Evolutionary conservation across 35 echinoderm and acorn worm species (phyloP).

Genomic region (Hemicentrotus pulcherrimus): DNA sequence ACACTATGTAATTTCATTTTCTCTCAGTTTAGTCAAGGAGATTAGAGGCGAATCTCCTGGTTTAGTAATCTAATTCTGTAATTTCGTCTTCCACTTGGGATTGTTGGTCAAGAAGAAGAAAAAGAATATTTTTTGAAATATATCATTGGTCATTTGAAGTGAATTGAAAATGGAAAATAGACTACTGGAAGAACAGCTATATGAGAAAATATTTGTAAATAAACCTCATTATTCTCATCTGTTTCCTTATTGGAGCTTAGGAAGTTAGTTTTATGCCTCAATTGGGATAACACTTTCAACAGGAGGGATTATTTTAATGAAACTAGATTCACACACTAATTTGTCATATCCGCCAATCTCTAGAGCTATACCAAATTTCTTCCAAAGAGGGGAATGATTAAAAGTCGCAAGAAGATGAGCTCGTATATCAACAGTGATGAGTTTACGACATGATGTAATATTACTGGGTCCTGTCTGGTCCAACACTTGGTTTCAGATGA

Average conservation of each 20-base stretch:
- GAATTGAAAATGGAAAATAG: not conserved
- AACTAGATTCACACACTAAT: not conserved
- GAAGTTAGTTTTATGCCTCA: not conserved
- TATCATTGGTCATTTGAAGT: not conserved
- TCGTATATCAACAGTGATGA: slow-evolving; percentile 23
- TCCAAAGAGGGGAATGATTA: not conserved
- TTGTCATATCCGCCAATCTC: slow-evolving; percentile 24
- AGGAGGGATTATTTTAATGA: not conserved
- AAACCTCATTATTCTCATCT: not conserved
- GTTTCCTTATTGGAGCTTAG: not conserved
- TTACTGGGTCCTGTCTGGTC: slow-evolving; percentile 22
- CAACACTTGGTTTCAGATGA: slow-evolving; percentile 24
- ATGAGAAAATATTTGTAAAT: not conserved
- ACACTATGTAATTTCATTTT: too few species aligned
- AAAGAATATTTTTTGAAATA: not conserved
- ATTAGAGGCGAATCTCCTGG: too few species aligned
- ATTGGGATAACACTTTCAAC: not conserved
- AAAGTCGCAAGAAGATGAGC: not conserved
- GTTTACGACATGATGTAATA: slow-evolving; percentile 35
- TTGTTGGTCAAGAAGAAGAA: not conserved
- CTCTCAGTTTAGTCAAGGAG: too few species aligned
- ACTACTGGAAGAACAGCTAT: not conserved
- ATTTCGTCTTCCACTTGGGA: not conserved
- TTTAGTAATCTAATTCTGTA: not conserved
- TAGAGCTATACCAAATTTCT: not conserved